A percentile compares a stretch with the other conserved stretches of the same genome.
Evolutionary conservation across 1,140 invertebrate genomes (phyloP).

Genomic region (Lycorma delicatula): DNA sequence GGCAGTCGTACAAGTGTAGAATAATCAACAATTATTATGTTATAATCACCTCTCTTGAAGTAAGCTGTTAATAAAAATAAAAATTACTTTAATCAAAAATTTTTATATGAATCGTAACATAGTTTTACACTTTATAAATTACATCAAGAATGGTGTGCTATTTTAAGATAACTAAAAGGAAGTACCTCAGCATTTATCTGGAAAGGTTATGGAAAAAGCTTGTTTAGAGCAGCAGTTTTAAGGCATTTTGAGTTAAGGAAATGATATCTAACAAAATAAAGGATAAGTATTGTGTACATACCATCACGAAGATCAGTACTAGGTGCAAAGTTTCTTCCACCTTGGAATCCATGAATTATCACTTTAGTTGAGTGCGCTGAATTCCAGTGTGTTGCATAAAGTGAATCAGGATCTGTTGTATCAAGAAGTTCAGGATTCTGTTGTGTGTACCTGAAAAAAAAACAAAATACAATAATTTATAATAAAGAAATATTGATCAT

Average conservation of each 20-base stretch:
- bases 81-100: no score
- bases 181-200: no score
- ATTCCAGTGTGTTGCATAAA: slow-evolving; percentile 63
- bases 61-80: slow-evolving; percentile 46
- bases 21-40: slow-evolving; percentile 82
- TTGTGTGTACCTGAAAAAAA: slow-evolving; percentile 56
- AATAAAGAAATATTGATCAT: neutral
- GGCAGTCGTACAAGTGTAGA: slow-evolving; percentile 68
- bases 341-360: slow-evolving; percentile 74
- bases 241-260: no score
- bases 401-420: slow-evolving; percentile 54
- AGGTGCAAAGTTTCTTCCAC: slow-evolving; percentile 63
- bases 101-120: no score
- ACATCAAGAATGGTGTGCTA: no score
- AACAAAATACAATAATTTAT: slow-evolving; percentile 1
- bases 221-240: no score
- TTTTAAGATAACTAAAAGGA: no score
- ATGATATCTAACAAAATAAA: no score
- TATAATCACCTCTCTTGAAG: slow-evolving; percentile 68
- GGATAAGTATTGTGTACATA: no score
- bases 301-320: slow-evolving; percentile 69
- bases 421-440: slow-evolving; percentile 59
- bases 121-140: no score
- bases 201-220: no score
- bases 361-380: slow-evolving; percentile 65